Evolutionary conservation across 2,888 invertebrate species (phyloP), one percentile per base, ranked within the genome.

Genomic region (Callyntrura sp.): DNA sequence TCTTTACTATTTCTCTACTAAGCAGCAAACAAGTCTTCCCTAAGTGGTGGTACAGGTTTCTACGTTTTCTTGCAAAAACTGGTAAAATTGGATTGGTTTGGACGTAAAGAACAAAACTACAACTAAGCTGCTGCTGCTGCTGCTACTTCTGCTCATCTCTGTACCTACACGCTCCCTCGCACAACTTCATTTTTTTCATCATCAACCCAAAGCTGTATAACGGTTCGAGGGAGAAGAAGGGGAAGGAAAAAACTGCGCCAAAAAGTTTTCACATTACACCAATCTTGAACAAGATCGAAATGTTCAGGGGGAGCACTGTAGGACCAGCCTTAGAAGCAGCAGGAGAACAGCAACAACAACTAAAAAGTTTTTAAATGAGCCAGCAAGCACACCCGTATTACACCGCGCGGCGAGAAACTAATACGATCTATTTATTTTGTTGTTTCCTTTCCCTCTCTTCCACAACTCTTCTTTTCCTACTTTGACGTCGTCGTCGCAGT

Each of bases 241-340:
- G 43, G 73, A 55, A 60, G 35, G 35, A 65, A 55, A 79, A 60
- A 68, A 73, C 87, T 90, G 87, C 90, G 84, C 87, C 84, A 90
- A 90, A 87, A 90, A 90, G 60, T 87, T 90, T 87, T 87, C 87
- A 62, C 87, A 84, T 87, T 87, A 62, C 51, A 88, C 51, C 79
- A 86, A 82, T 82, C 90, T 82, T 70, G 62, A 88, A 48, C 60
- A 65, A 84, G 25, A 28, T 73, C 25, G 35, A 81, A 81, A 81
- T 57, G 78, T 55, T 48, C 70, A 55, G 70, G 17, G 35, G 35
- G 35, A 35, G 35, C 35, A 35, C 3, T 35, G 9, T 23, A 35
- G 28, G 1, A 12, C 5, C 28, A 68, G n/a, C 51, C n/a, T n/a
- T n/a, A 51, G n/a, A 2, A 51, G 51, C 51, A 51, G 51, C 60